These are phyloP conservation scores for Tipula lateralis DNA, from an alignment of 2,888 invertebrate genomes.

Conservation along the genomic window DNA sequence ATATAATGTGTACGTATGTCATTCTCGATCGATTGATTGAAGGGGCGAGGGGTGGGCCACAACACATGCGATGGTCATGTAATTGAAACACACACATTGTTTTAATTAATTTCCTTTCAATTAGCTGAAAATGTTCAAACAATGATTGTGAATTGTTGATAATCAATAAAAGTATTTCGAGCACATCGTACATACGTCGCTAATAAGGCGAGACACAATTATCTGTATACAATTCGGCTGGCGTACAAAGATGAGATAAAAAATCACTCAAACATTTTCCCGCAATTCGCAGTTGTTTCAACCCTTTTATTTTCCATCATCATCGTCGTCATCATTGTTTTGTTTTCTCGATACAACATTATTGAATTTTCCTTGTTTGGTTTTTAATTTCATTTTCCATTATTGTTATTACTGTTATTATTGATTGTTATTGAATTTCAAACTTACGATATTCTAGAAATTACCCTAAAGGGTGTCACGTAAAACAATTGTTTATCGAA, in stretches of 20 bases:
- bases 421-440: background rate
- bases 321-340: background rate
- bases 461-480: slow-evolving; percentile 11
- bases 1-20: background rate
- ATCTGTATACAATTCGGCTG: background rate
- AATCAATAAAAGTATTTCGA: background rate
- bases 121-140: background rate
- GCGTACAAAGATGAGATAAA: background rate
- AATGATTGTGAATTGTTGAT: background rate
- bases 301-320: background rate
- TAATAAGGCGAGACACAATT: background rate
- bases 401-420: slow-evolving; percentile 19
- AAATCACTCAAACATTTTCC: background rate
- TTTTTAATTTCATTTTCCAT: slow-evolving; percentile 19
- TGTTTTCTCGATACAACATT: background rate
- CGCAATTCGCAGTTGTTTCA: background rate
- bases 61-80: background rate
- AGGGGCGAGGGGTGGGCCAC: background rate
- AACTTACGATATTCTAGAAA: background rate
- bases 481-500: slow-evolving; percentile 24
- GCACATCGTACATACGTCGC: background rate
- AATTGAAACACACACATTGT: background rate
- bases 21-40: background rate
- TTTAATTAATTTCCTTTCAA: slow-evolving; percentile 4
- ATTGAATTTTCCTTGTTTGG: background rate